Base-by-base conservation (phyloP, 2,113 vertebrate genomes). In the Megaceryle torquata region DNA sequence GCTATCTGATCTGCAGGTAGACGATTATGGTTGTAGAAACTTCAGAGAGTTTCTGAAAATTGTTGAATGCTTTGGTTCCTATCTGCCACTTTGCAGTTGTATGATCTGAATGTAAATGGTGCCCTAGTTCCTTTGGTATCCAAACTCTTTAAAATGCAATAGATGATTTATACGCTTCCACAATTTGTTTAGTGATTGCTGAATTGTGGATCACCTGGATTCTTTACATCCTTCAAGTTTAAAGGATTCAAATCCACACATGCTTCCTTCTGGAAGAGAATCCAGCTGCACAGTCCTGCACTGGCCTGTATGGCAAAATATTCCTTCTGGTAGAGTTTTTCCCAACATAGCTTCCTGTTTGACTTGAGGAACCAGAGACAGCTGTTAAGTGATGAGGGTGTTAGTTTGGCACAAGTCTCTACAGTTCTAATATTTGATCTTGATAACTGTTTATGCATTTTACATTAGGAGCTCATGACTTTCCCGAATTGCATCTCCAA, bases 311-410 rank as follows among this genome's bases (percentile, higher is more conserved):
- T 57, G 65, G 37, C 44, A 68, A 0, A 48, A 61, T 72, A 64
- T 20, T 10, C 29, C 39, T 82, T 54, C 33, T 59, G 57, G 24
- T 74, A 79, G 60, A 90, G 70, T 53, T 82, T 63, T 57, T 21
- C 46, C 31, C 21, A 21, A 20, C 1, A 0, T 18, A 57, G n/a
- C 71, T 81, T 56, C 56, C 50, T 0, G 0, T 69, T 8, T 51
- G 64, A 21, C 37, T 91, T 6, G 0, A 54, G 65, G 18, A 71
- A 16, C 11, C 54, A 28, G 39, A 51, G 51, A 35, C 0, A 14
- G 59, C 53, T 72, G 57, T 70, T 56, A 22, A 50, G 28, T 65
- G 44, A 54, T n/a, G 39, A 16, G 35, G 29, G 33, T 46, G 11
- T 64, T 75, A 43, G 60, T 77, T 7, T 92, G 78, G 21, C 83